These are phyloP conservation scores for Caenorhabditis latens DNA, from an alignment of 1,140 invertebrate genomes.

Conservation along the genomic window DNA sequence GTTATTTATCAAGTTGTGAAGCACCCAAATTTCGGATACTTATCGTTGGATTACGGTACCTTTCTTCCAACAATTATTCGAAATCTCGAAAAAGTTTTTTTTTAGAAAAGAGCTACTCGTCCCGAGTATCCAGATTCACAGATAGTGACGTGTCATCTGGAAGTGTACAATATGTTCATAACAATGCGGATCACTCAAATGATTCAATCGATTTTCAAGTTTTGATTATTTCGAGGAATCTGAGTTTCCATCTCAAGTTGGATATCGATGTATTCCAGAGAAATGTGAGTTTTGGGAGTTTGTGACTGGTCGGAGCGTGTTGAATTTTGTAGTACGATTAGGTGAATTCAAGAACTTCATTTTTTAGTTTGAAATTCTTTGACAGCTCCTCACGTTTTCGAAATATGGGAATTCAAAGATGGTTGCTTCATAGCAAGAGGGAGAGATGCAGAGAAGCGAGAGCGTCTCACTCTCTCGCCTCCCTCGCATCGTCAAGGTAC, in stretches of 20 bases:
- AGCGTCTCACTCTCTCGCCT: too few species aligned
- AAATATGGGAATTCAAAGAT: too few species aligned
- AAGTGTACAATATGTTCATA: constrained; percentile 69
- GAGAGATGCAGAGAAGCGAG: too few species aligned
- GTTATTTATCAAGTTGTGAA: constrained; percentile 55
- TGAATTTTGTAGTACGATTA: too few species aligned
- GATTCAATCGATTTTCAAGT: constrained; percentile 53
- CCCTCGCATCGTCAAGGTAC: too few species aligned
- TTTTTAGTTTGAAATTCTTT: too few species aligned
- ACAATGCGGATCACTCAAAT: constrained; percentile 27
- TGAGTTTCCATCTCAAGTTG: constrained; percentile 34
- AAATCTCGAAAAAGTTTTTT: not conserved
- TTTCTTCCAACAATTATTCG: not conserved
- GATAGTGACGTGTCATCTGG: constrained; percentile 64
- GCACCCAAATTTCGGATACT: constrained; percentile 60
- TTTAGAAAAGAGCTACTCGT: constrained; percentile 56
- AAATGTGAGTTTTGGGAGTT: constrained; percentile 9
- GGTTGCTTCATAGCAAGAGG: too few species aligned
- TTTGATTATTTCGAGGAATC: constrained; percentile 16
- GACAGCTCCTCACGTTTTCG: too few species aligned
- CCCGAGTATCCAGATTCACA: constrained; percentile 59
- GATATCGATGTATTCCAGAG: constrained; percentile 37
- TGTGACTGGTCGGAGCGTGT: too few species aligned
- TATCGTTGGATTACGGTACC: constrained; percentile 63
- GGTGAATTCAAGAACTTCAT: too few species aligned